Conservation (phyloP, 2,888 invertebrate genomes). For the Eupelmus urozonus region DNA sequence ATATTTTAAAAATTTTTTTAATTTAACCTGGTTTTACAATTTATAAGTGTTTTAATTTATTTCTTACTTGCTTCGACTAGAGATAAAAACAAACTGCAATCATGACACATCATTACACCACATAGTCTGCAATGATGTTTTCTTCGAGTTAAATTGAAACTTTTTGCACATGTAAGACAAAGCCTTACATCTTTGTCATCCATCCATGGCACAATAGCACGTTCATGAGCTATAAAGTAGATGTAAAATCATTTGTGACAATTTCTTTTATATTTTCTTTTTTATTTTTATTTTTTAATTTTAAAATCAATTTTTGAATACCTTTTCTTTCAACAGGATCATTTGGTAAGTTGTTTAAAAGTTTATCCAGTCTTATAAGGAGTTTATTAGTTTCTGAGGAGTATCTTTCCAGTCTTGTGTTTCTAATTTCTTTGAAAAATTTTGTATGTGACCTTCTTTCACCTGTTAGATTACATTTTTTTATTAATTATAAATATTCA, state of each 20-base stretch:
- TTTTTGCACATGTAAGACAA: slow-evolving; percentile 94
- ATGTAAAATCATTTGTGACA: too few relatives aligned
- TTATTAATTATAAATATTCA: not conserved
- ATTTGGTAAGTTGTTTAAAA: slow-evolving; percentile 88
- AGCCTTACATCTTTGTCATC: slow-evolving; percentile 93
- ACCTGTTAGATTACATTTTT: slow-evolving; percentile 74
- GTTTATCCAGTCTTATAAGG: slow-evolving; percentile 93
- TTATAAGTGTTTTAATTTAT: not conserved
- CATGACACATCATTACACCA: slow-evolving; percentile 94
- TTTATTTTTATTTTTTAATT: not conserved
- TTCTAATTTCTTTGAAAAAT: slow-evolving; percentile 85
- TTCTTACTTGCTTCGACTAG: slow-evolving; percentile 87
- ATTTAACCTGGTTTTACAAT: not conserved
- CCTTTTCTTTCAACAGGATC: slow-evolving; percentile 86
- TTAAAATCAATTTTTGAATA: slow-evolving; percentile 63
- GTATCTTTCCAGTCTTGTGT: slow-evolving; percentile 88
- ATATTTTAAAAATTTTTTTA: slow-evolving; percentile 9
- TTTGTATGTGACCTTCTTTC: slow-evolving; percentile 83
- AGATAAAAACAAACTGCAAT: slow-evolving; percentile 92
- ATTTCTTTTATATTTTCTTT: slow-evolving; percentile 7
- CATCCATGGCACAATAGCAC: slow-evolving; percentile 91
- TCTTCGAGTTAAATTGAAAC: slow-evolving; percentile 91
- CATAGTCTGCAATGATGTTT: slow-evolving; percentile 98
- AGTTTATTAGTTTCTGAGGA: slow-evolving; percentile 97
- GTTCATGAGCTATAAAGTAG: slow-evolving; percentile 81